A percentile compares a stretch with the other conserved stretches of the same genome.
Evolutionary conservation across 2,113 vertebrate species (phyloP).

Genomic region (Tragelaphus scriptus): DNA sequence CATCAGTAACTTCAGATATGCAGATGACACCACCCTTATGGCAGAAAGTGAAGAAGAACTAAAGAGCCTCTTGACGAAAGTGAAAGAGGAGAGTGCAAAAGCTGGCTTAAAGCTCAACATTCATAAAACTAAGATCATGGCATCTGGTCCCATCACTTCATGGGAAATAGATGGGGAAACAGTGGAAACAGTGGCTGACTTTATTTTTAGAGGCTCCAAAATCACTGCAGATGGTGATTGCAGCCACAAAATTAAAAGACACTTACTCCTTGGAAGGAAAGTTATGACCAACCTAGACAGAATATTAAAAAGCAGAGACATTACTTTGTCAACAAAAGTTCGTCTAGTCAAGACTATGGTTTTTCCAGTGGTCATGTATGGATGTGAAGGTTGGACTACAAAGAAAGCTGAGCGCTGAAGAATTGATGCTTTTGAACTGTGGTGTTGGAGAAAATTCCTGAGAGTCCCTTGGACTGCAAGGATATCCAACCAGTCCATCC

Average conservation of each 20-base stretch:
- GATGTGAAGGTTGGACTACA: neutral
- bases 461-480: neutral
- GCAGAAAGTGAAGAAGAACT: neutral
- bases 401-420: neutral
- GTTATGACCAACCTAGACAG: neutral
- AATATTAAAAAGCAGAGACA: neutral
- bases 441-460: neutral
- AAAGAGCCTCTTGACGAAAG: neutral
- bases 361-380: neutral
- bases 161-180: neutral
- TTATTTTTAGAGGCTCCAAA: neutral
- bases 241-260: neutral
- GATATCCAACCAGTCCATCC: neutral
- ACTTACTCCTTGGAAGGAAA: neutral
- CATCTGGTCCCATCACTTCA: neutral
- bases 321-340: neutral
- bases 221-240: neutral
- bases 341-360: neutral
- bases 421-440: neutral
- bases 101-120: neutral
- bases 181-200: neutral
- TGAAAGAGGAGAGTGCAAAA: neutral
- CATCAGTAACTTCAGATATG: neutral
- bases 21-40: neutral
- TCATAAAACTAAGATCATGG: neutral